phyloP scores from a whole-genome alignment of 2,797 vertebrate species.

The Pitangus sulphuratus region DNA sequence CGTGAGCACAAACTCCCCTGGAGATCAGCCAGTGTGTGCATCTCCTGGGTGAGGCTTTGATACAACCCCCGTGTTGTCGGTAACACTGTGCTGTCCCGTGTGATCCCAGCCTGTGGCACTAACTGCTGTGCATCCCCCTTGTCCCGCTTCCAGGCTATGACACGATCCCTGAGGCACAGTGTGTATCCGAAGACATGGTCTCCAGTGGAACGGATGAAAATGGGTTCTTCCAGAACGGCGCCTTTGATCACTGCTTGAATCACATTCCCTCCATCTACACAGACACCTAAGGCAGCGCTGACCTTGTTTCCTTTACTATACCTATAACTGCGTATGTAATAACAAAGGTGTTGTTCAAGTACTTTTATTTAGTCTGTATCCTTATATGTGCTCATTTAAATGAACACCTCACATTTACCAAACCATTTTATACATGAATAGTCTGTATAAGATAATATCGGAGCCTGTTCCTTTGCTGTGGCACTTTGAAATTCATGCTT shows the following conservation, averaged over 20 bases:
- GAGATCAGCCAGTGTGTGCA: neutral
- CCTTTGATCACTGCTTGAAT: conserved; percentile 93
- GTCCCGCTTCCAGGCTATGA: conserved; percentile 83
- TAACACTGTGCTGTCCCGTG: neutral
- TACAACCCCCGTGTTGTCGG: neutral
- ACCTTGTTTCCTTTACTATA: conserved; percentile 37
- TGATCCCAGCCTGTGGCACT: neutral
- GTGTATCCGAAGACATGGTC: conserved; percentile 82
- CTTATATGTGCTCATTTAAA: conserved; percentile 73
- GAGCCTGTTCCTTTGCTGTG: conserved; percentile 73
- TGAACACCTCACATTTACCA: conserved; percentile 72
- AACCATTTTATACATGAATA: conserved; percentile 74
- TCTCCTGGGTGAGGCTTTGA: conserved; percentile 23
- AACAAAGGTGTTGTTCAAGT: conserved; percentile 66
- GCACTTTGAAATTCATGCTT: conserved; percentile 77
- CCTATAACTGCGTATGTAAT: conserved; percentile 68
- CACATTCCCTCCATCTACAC: conserved; percentile 96
- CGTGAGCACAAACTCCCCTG: neutral
- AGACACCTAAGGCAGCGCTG: conserved; percentile 83
- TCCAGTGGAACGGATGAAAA: conserved; percentile 85
- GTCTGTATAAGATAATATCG: conserved; percentile 65
- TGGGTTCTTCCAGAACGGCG: conserved; percentile 90
- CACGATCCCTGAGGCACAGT: conserved; percentile 83
- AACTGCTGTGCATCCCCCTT: neutral
- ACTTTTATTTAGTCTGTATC: conserved; percentile 73